Evolutionary conservation across 2,797 vertebrate species (phyloP).

Genomic region (Cetoscarus ocellatus): DNA sequence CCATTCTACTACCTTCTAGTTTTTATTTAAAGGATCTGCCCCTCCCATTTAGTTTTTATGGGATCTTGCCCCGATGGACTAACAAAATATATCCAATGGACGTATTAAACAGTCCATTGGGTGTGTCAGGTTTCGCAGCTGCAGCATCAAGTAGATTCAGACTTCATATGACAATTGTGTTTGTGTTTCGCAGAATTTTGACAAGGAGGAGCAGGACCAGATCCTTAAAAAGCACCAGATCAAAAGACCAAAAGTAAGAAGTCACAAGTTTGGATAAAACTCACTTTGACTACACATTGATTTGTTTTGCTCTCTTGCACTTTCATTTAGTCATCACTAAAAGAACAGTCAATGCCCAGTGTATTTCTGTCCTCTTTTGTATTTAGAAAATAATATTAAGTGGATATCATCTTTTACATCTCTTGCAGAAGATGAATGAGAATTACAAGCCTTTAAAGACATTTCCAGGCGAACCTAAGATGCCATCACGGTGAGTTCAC

Average conservation of each 20-base stretch:
- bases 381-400: too few species aligned
- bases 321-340: not conserved
- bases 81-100: too few species aligned
- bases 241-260: conserved; percentile 25
- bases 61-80: too few species aligned
- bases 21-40: too few species aligned
- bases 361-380: not conserved
- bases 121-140: too few species aligned
- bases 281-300: not conserved
- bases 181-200: conserved; percentile 35
- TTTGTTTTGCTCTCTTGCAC: not conserved
- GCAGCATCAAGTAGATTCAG: too few species aligned
- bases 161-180: conserved; percentile 10
- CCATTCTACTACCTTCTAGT: too few species aligned
- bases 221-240: not conserved
- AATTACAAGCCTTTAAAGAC: too few species aligned
- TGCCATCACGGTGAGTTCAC: conserved; percentile 85
- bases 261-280: not conserved
- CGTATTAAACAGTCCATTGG: too few species aligned
- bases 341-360: not conserved
- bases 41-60: too few species aligned
- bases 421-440: too few species aligned
- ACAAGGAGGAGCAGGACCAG: not conserved
- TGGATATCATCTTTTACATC: too few species aligned
- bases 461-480: conserved; percentile 88